Percentiles rank a stretch among this genome's conserved stretches.
phyloP scores from a whole-genome alignment of 1,140 invertebrate species.

The Limonius californicus region DNA sequence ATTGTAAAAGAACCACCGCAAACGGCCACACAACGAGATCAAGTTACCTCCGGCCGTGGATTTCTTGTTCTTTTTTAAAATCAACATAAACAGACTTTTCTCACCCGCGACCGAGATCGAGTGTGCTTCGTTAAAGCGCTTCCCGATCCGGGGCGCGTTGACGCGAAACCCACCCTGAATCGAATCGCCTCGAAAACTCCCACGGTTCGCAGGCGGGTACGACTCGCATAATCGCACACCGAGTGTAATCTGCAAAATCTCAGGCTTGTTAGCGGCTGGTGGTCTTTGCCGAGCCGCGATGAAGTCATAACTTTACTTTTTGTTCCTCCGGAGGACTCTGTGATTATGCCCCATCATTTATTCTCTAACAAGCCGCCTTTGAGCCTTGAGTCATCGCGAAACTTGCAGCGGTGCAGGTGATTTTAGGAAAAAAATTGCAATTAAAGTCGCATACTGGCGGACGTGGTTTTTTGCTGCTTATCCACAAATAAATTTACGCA shows the following conservation, averaged over 20 bases:
- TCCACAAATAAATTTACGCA: no score
- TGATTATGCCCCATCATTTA: constrained; percentile 18
- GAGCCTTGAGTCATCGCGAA: constrained; percentile 1
- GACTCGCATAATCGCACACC: constrained; percentile 4
- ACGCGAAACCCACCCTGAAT: not conserved
- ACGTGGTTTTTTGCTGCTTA: no score
- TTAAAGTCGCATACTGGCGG: no score
- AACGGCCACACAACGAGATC: constrained; percentile 26
- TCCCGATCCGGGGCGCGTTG: not conserved
- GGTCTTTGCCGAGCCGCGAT: constrained; percentile 6
- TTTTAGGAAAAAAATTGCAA: not conserved
- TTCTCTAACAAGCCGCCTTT: constrained; percentile 21
- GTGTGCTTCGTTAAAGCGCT: not conserved
- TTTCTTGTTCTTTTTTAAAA: not conserved
- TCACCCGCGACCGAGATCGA: not conserved
- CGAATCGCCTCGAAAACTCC: not conserved
- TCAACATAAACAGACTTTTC: not conserved
- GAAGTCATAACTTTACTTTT: constrained; percentile 21
- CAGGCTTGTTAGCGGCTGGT: constrained; percentile 8
- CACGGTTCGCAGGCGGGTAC: not conserved
- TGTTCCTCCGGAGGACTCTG: constrained; percentile 4
- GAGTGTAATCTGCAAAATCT: constrained; percentile 13
- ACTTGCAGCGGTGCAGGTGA: not conserved
- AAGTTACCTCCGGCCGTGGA: constrained; percentile 9
- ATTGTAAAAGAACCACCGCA: constrained; percentile 25